Evolutionary conservation across 2,888 invertebrate species (phyloP).

Genomic region (Lasioglossum leucozonium): DNA sequence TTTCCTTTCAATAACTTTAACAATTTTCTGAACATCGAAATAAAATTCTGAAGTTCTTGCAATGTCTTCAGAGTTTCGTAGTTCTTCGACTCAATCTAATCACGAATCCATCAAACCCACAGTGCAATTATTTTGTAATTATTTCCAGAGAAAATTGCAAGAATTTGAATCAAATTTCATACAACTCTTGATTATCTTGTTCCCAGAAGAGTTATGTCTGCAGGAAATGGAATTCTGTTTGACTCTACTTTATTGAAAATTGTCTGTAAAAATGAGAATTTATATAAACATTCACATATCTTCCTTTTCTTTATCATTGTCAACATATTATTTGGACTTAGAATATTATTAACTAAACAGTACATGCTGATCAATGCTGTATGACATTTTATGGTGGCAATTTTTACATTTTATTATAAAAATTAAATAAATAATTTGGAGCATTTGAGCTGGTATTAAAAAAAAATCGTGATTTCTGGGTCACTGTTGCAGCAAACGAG

Average conservation of each 20-base stretch:
- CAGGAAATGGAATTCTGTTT: neutral
- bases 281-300: too few species aligned
- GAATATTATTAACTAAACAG: neutral
- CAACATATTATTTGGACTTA: neutral
- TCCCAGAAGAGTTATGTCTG: neutral
- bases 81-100: neutral
- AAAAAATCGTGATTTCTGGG: neutral
- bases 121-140: neutral
- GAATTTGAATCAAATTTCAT: neutral
- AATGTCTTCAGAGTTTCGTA: neutral
- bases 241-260: too few species aligned
- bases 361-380: neutral
- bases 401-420: neutral
- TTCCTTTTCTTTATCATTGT: neutral
- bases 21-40: neutral
- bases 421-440: neutral
- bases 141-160: slow-evolving; percentile 1
- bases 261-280: neutral
- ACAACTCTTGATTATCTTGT: neutral
- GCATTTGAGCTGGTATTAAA: neutral
- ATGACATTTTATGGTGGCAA: neutral
- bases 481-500: slow-evolving; percentile 6
- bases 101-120: neutral
- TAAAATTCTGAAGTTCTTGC: too few species aligned
- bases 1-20: neutral